Conservation (phyloP, 1,140 invertebrate genomes). For the Chlorops oryzae region DNA sequence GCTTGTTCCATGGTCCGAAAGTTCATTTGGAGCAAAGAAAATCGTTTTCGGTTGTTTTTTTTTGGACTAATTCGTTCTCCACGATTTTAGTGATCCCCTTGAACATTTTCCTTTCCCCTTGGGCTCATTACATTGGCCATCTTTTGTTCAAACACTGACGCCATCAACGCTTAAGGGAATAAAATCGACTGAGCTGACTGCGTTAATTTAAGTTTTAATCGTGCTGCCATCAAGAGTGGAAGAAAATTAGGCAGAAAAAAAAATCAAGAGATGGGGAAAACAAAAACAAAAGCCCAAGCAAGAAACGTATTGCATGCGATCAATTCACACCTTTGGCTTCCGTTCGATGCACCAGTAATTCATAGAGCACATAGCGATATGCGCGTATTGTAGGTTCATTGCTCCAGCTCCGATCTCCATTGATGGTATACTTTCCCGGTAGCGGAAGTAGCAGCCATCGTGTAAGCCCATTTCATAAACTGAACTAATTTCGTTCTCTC, state of each 20-base stretch:
- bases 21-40: no score
- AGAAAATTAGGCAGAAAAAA: conserved; percentile 1
- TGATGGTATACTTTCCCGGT: conserved; percentile 10
- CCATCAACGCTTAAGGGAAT: background rate
- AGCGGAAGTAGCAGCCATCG: conserved; percentile 30
- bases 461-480: conserved; percentile 34
- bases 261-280: no score
- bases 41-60: no score
- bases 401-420: conserved; percentile 31
- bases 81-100: conserved; percentile 16
- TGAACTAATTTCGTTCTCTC: conserved; percentile 48
- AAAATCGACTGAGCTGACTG: conserved; percentile 5
- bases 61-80: conserved; percentile 48
- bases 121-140: no score
- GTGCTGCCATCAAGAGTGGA: no score
- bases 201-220: conserved; percentile 5
- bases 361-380: conserved; percentile 54
- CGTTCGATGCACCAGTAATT: conserved; percentile 36
- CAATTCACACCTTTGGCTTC: conserved; percentile 2
- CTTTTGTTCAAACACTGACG: no score
- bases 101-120: background rate
- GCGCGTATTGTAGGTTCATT: conserved; percentile 54
- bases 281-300: no score
- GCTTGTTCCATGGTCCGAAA: no score
- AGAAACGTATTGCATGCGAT: no score